phyloP scores from a whole-genome alignment of 2,113 vertebrate species.

The Chlamydotis undulata region DNA sequence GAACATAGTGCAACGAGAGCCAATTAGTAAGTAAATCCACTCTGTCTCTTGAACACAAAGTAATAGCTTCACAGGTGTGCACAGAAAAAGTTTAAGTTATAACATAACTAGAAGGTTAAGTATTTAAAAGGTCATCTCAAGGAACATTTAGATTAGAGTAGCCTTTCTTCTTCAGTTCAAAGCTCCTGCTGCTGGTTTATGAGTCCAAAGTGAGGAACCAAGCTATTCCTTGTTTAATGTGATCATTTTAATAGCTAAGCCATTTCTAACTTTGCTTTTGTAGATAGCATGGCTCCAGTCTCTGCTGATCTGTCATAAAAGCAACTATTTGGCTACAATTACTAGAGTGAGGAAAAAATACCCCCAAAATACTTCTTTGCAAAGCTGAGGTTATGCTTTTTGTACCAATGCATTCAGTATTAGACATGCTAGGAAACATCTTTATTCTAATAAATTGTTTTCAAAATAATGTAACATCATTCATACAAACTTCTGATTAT shows the following conservation, averaged over 20 bases:
- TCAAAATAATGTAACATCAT: neutral
- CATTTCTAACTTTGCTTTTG: slow-evolving; percentile 26
- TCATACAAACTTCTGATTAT: neutral
- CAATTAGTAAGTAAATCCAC: slow-evolving; percentile 49
- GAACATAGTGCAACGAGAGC: neutral
- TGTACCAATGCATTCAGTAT: neutral
- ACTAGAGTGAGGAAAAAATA: neutral
- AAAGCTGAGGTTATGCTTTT: neutral
- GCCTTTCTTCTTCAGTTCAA: slow-evolving; percentile 44
- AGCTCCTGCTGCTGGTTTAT: slow-evolving; percentile 37
- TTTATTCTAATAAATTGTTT: neutral
- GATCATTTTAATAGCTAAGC: slow-evolving; percentile 6
- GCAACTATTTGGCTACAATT: neutral
- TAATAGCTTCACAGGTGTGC: slow-evolving; percentile 48
- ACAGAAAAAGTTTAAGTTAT: slow-evolving; percentile 27
- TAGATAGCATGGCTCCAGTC: neutral
- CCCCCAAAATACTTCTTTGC: neutral
- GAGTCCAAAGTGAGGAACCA: slow-evolving; percentile 17
- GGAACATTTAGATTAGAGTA: neutral
- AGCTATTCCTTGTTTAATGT: slow-evolving; percentile 37
- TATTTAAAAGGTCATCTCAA: slow-evolving; percentile 41
- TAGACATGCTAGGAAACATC: neutral
- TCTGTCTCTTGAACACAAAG: slow-evolving; percentile 13
- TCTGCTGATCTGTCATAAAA: neutral
- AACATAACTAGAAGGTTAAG: slow-evolving; percentile 37